Evolutionary conservation across 2,888 invertebrate genomes (phyloP).

Genomic region (Carterocephalus palaemon): DNA sequence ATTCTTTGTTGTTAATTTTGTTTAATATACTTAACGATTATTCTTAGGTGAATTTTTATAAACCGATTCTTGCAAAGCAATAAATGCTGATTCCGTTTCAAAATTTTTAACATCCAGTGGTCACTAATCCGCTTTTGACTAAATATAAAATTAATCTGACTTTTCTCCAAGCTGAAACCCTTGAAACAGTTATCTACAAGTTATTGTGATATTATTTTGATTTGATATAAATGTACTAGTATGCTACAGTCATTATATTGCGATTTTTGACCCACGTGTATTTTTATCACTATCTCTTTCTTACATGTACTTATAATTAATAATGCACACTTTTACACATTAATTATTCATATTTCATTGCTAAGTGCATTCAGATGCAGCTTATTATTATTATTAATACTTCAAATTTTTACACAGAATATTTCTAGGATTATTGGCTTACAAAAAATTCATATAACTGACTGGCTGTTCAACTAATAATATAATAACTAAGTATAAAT

Average conservation of each 20-base stretch:
- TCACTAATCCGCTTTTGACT: conserved; percentile 27
- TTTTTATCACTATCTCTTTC: conserved; percentile 7
- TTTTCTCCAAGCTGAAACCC: conserved; percentile 8
- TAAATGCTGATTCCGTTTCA: conserved; percentile 42
- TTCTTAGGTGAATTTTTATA: conserved; percentile 38
- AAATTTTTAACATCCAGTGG: conserved; percentile 40
- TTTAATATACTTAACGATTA: conserved; percentile 64
- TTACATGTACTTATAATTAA: conserved; percentile 6
- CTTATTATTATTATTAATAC: conserved; percentile 5
- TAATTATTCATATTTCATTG: too few species aligned
- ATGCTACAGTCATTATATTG: conserved; percentile 5
- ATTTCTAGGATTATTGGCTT: too few species aligned
- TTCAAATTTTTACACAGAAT: conserved; percentile 16
- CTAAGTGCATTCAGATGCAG: too few species aligned
- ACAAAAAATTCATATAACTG: not conserved
- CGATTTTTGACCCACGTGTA: conserved; percentile 18
- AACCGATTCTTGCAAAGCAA: conserved; percentile 37
- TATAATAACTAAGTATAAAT: too few species aligned
- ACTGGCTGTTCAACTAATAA: too few species aligned
- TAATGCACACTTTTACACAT: conserved; percentile 17
- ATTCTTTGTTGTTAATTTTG: conserved; percentile 75
- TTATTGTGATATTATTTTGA: conserved; percentile 5
- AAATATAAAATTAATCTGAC: conserved; percentile 1
- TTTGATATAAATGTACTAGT: conserved; percentile 4
- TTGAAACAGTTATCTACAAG: conserved; percentile 3